A percentile compares a stretch with the other conserved stretches of the same genome.
Conservation (phyloP, 1,140 invertebrate species). For the Vanessa tameamea region DNA sequence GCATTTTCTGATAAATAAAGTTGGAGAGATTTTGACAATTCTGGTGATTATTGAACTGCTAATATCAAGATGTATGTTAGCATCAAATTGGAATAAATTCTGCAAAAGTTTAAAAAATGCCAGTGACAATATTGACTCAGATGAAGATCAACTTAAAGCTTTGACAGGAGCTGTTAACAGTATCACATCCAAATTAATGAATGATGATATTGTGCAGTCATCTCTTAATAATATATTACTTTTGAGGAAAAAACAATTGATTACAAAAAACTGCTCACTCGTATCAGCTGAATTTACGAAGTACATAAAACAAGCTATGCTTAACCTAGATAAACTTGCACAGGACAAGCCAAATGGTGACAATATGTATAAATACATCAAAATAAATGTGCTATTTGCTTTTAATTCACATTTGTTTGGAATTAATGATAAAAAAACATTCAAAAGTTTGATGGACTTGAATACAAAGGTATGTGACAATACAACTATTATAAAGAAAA, state of each 20-base stretch:
- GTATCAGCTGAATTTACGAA: slow-evolving; percentile 87
- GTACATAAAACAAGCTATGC: slow-evolving; percentile 85
- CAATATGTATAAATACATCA: slow-evolving; percentile 85
- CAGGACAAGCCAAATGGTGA: slow-evolving; percentile 81
- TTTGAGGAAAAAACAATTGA: slow-evolving; percentile 80
- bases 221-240: slow-evolving; percentile 83
- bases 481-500: not conserved
- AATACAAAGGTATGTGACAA: slow-evolving; percentile 86
- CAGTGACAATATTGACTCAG: slow-evolving; percentile 47
- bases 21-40: slow-evolving; percentile 73
- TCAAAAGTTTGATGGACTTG: slow-evolving; percentile 86
- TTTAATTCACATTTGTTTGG: slow-evolving; percentile 89
- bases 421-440: slow-evolving; percentile 88
- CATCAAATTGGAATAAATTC: slow-evolving; percentile 68
- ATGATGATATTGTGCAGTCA: slow-evolving; percentile 75
- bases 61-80: slow-evolving; percentile 61
- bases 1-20: slow-evolving; percentile 73
- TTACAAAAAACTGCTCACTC: slow-evolving; percentile 83
- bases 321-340: slow-evolving; percentile 83
- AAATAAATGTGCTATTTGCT: slow-evolving; percentile 86
- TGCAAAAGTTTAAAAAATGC: slow-evolving; percentile 53
- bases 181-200: slow-evolving; percentile 68
- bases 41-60: slow-evolving; percentile 63
- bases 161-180: slow-evolving; percentile 58
- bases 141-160: slow-evolving; percentile 56